Evolutionary conservation across 2,113 vertebrate genomes (phyloP).

Genomic region (Apodemus sylvaticus): DNA sequence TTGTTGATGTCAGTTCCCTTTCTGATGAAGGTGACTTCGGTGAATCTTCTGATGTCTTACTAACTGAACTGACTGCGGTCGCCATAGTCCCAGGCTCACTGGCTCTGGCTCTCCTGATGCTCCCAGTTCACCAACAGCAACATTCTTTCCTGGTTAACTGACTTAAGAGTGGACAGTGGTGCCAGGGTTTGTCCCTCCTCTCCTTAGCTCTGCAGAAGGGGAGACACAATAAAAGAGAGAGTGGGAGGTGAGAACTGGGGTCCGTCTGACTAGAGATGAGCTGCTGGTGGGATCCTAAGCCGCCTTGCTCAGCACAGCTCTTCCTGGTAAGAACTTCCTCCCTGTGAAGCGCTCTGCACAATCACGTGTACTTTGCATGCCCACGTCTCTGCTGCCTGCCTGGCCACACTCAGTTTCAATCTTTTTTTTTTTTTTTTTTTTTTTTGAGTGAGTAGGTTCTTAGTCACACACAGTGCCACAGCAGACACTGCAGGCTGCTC

Average conservation of each 20-base stretch:
- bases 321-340: neutral
- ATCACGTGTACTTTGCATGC: neutral
- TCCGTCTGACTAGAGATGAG: neutral
- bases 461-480: neutral
- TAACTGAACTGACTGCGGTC: neutral
- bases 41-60: neutral
- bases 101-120: neutral
- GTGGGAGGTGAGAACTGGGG: no score
- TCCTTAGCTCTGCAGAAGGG: neutral
- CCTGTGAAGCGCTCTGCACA: neutral
- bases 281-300: rapidly evolving
- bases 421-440: no score
- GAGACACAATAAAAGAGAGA: neutral
- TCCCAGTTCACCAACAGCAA: neutral
- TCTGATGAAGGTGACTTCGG: neutral
- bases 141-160: neutral
- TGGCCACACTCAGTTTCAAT: neutral
- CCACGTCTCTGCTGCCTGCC: neutral
- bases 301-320: no score
- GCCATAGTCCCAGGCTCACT: neutral
- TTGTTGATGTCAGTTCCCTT: neutral
- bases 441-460: neutral
- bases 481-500: neutral
- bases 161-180: neutral
- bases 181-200: neutral